Conservation (phyloP, 2,113 vertebrate genomes). For the Picathartes gymnocephalus region DNA sequence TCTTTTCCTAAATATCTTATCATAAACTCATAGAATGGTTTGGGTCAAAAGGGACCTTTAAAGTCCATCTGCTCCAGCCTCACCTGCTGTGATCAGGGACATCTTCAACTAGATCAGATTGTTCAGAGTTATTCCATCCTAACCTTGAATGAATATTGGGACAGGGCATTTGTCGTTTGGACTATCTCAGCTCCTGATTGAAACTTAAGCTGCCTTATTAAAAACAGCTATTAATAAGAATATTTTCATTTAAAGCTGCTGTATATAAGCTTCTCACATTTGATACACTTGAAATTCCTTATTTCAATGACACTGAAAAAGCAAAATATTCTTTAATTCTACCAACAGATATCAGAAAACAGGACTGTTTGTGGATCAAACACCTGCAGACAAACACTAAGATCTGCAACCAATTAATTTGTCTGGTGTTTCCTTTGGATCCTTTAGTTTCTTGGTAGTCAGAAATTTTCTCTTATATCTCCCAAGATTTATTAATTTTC, state of each 20-base stretch:
- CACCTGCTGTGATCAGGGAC: neutral
- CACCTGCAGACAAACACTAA: neutral
- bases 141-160: neutral
- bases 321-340: neutral
- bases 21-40: neutral
- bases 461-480: neutral
- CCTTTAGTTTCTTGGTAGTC: neutral
- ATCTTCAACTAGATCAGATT: neutral
- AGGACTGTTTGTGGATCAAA: neutral
- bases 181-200: fast-evolving
- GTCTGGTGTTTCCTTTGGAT: neutral
- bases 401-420: neutral
- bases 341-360: neutral
- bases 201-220: neutral
- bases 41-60: neutral
- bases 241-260: neutral
- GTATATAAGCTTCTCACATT: neutral
- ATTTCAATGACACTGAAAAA: neutral
- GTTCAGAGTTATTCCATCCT: neutral
- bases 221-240: neutral
- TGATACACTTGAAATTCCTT: neutral
- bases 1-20: neutral
- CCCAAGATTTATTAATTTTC: neutral
- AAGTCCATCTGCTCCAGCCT: fast-evolving
- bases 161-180: neutral